Base-by-base conservation (phyloP, 2,888 invertebrate genomes). In the Drosophila maculinotata region DNA sequence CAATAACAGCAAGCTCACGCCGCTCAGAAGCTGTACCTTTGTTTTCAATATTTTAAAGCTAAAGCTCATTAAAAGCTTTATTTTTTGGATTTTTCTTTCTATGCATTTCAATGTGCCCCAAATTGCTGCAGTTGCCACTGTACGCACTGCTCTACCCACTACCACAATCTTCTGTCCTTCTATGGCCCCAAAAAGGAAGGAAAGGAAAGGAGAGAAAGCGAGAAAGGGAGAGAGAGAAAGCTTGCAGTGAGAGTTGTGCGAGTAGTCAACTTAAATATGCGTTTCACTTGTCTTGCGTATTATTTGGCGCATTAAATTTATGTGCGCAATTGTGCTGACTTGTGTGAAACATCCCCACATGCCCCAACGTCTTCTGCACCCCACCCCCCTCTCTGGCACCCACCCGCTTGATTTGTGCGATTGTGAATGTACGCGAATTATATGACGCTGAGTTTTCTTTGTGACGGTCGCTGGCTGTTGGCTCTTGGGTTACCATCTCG, bases 261-360 rank as follows among this genome's bases (percentile, higher is more conserved):
- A 35, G 23, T 20, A 69, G 65, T 68, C 63, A 62, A 69, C 65
- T 73, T 66, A 54, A 78, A 69, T 79, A 73, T 69, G 69, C 76
- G 85, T 70, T 82, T 71, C 67, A 79, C 69, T 79, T 68, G 54
- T 68, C 76, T 64, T 69, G 73, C 73, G 79, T 87, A 87, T 83
- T 85, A 85, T 87, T 82, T 82, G 83, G 70, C 80, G 74, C 86
- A 83, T 83, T 82, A 69, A 85, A 83, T 87, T 87, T 87, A 82
- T 83, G 88, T 76, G 69, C 79, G 86, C 87, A 87, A 82, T 82
- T 82, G 87, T 76, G 85, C 79, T 84, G 81, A 84, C 69, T 80
- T 83, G 73, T 86, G 83, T 69, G 69, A 45, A 62, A 64, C 51
- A 67, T 47, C 25, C 49, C 31, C 56, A 48, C 66, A 38, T 25